phyloP scores from a whole-genome alignment of 2,113 vertebrate species.

The Nanorana parkeri region DNA sequence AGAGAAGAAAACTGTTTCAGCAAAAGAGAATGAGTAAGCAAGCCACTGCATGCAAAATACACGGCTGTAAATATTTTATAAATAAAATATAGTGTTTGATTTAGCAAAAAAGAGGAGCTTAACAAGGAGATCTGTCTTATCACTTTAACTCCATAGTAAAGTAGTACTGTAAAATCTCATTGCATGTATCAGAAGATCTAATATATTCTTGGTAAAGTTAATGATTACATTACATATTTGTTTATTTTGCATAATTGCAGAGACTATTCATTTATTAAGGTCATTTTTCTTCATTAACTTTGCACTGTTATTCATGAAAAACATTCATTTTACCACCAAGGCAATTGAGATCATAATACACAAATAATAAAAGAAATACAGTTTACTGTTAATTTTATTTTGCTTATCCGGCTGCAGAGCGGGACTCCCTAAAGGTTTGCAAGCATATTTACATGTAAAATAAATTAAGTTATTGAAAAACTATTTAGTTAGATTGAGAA shows the following conservation, averaged over 20 bases:
- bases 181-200: constrained; percentile 51
- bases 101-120: constrained; percentile 42
- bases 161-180: constrained; percentile 50
- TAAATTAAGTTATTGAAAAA: constrained; percentile 51
- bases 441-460: constrained; percentile 53
- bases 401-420: constrained; percentile 6
- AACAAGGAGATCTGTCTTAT: constrained; percentile 48
- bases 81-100: constrained; percentile 47
- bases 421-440: constrained; percentile 46
- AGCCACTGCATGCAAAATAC: background rate
- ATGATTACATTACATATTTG: constrained; percentile 56
- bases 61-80: constrained; percentile 42
- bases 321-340: constrained; percentile 55
- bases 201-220: constrained; percentile 54
- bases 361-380: constrained; percentile 54
- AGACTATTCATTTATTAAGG: constrained; percentile 58
- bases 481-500: constrained; percentile 44
- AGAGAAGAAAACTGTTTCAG: background rate
- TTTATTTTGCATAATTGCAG: constrained; percentile 57
- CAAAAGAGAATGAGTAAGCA: constrained; percentile 24
- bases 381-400: constrained; percentile 56
- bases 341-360: constrained; percentile 53
- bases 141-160: constrained; percentile 47
- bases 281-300: constrained; percentile 58
- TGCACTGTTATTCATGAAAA: constrained; percentile 56